Evolutionary conservation across 2,797 vertebrate species (phyloP).

Genomic region (Mallotus villosus): DNA sequence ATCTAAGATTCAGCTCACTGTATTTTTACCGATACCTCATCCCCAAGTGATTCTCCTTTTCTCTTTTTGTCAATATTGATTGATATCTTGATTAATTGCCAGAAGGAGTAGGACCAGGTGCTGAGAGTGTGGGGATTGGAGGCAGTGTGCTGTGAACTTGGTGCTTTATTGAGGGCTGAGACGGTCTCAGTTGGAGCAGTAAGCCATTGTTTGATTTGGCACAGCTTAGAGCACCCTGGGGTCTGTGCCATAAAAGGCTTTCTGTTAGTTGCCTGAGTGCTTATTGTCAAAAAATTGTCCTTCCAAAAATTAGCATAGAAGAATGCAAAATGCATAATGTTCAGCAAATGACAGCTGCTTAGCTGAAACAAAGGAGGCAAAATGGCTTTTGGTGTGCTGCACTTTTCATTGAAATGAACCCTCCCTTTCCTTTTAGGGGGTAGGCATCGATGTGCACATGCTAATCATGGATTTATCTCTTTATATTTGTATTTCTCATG

Average conservation of each 20-base stretch:
- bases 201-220: conserved; percentile 95
- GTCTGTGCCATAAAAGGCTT: conserved; percentile 90
- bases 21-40: neutral
- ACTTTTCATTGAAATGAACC: conserved; percentile 83
- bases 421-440: conserved; percentile 48
- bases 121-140: conserved; percentile 74
- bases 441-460: conserved; percentile 36
- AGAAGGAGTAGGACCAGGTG: conserved; percentile 76
- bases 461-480: conserved; percentile 42
- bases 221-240: conserved; percentile 82
- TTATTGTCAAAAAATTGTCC: conserved; percentile 94
- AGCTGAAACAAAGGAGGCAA: conserved; percentile 86
- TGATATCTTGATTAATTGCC: conserved; percentile 87
- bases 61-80: conserved; percentile 77
- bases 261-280: conserved; percentile 88
- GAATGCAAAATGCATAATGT: conserved; percentile 92
- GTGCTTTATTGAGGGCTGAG: conserved; percentile 81
- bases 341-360: conserved; percentile 95
- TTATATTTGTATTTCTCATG: conserved; percentile 28
- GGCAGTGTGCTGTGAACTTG: conserved; percentile 78
- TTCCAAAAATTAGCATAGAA: conserved; percentile 92
- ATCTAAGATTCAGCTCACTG: neutral
- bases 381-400: conserved; percentile 82
- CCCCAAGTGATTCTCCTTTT: conserved; percentile 34
- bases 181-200: conserved; percentile 83